These are phyloP conservation scores for Eupithecia inturbata DNA, from an alignment of 2,888 invertebrate genomes.

Conservation along the genomic window DNA sequence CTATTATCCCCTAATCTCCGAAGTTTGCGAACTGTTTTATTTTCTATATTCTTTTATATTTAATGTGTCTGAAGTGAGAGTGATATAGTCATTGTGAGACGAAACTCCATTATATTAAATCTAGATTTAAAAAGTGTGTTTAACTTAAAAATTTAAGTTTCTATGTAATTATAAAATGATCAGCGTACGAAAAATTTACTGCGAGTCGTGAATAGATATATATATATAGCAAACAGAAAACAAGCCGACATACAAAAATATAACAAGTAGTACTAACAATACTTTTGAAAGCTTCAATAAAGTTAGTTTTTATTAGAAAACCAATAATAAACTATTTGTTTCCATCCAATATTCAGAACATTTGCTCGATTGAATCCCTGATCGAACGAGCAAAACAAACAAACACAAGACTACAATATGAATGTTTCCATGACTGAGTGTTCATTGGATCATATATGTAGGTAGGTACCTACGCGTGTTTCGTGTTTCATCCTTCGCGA, in stretches of 20 bases:
- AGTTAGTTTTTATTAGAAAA: neutral
- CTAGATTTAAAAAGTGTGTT: too few species aligned
- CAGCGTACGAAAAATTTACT: too few species aligned
- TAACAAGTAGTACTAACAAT: neutral
- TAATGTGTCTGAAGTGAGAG: too few species aligned
- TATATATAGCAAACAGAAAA: neutral
- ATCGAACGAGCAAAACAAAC: slow-evolving; percentile 5
- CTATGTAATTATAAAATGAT: too few species aligned
- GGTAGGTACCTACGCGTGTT: too few species aligned
- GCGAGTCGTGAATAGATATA: too few species aligned
- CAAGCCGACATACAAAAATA: neutral
- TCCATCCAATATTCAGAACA: neutral
- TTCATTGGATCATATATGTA: neutral
- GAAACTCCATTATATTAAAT: too few species aligned
- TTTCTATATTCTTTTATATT: too few species aligned
- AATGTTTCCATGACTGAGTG: neutral
- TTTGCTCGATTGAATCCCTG: neutral
- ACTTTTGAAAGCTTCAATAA: neutral
- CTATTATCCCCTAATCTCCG: too few species aligned
- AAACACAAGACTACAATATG: slow-evolving; percentile 1
- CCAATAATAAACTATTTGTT: neutral
- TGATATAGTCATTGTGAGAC: too few species aligned
- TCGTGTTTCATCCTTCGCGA: neutral
- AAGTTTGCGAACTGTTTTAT: too few species aligned
- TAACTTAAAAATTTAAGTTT: too few species aligned